A percentile compares a stretch with the other conserved stretches of the same genome.
Evolutionary conservation across 2,113 vertebrate species (phyloP).

Genomic region (Microtus oregoni): DNA sequence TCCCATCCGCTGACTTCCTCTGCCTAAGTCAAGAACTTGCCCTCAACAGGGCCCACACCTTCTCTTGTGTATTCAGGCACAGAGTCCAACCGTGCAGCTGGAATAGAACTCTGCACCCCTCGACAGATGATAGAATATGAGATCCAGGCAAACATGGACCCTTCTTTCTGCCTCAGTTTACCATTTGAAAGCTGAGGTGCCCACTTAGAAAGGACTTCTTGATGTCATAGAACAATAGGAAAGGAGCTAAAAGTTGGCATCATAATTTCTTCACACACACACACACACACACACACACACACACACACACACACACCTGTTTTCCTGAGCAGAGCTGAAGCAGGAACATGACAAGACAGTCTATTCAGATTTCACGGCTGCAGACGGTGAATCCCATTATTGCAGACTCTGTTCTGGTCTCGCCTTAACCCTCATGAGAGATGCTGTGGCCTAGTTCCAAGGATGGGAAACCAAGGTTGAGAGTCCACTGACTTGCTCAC

Average conservation of each 20-base stretch:
- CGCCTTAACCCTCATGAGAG: fast-evolving
- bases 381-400: not conserved
- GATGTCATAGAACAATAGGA: not conserved
- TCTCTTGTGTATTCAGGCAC: fast-evolving
- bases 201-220: not conserved
- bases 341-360: not conserved
- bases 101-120: fast-evolving
- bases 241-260: not conserved
- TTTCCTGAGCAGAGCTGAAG: not conserved
- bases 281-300: too few species aligned
- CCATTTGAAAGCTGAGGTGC: not conserved
- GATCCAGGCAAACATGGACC: fast-evolving
- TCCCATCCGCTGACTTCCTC: too few species aligned
- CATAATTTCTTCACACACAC: not conserved
- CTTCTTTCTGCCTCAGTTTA: conserved; percentile 20
- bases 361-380: not conserved
- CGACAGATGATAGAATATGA: fast-evolving
- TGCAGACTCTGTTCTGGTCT: not conserved
- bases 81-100: not conserved
- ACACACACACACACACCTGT: too few species aligned
- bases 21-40: not conserved
- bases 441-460: not conserved
- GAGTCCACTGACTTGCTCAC: not conserved
- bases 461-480: not conserved
- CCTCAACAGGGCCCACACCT: fast-evolving